phyloP scores from a whole-genome alignment of 2,113 vertebrate genomes.

The Mobula hypostoma region DNA sequence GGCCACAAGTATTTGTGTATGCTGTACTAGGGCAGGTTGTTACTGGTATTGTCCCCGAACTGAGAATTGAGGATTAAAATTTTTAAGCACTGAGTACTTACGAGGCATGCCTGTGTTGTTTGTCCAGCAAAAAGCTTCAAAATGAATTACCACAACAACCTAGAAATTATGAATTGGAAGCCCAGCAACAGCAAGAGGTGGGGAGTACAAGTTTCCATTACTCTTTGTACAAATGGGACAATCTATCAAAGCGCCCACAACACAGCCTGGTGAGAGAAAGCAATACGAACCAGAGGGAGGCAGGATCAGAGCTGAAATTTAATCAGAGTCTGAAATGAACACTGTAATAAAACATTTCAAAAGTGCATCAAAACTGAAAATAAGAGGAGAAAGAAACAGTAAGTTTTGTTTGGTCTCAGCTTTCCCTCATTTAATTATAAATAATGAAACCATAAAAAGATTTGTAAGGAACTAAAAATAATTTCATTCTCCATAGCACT shows the following conservation, averaged over 20 bases:
- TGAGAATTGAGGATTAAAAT: constrained; percentile 1
- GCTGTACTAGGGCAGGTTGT: background rate
- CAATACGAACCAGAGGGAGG: background rate
- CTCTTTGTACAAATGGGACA: constrained; percentile 18
- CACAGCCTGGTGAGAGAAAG: background rate
- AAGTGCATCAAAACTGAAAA: background rate
- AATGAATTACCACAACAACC: background rate
- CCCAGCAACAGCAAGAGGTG: background rate
- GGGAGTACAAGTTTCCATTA: background rate
- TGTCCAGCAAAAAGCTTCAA: background rate
- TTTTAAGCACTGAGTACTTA: background rate
- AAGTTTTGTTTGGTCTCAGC: background rate
- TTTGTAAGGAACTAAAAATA: background rate
- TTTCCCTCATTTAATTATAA: background rate
- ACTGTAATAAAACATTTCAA: background rate
- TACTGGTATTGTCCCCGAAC: background rate
- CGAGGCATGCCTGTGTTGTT: background rate
- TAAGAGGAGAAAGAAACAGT: background rate
- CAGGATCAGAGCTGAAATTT: background rate
- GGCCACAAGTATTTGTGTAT: background rate
- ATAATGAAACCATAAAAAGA: background rate
- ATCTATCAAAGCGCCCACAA: background rate
- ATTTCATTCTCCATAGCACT: background rate
- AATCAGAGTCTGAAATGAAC: background rate
- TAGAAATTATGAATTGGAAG: background rate